Percentiles rank a stretch among this genome's conserved stretches.
These are phyloP conservation scores for Tribolium freemani DNA, from an alignment of 2,888 invertebrate species.

Conservation along the genomic window DNA sequence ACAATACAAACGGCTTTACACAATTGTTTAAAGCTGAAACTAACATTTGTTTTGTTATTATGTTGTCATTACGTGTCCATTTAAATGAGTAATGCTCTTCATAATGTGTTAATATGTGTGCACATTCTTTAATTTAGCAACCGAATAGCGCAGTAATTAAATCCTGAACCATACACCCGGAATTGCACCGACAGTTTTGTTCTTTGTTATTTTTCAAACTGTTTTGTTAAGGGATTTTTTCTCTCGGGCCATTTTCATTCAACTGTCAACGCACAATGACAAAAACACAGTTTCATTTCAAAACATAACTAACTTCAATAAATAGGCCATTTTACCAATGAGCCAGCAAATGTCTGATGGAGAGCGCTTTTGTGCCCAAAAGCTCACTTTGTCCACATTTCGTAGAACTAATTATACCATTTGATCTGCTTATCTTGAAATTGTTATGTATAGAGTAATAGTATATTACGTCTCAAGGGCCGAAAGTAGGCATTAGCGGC, in stretches of 20 bases:
- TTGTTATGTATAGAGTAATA: too few species aligned
- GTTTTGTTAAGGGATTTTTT: slow-evolving; percentile 1
- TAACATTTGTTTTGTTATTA: slow-evolving; percentile 22
- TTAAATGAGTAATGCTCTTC: slow-evolving; percentile 24
- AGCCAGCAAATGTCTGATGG: too few species aligned
- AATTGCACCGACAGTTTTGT: slow-evolving; percentile 5
- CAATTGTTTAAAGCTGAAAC: slow-evolving; percentile 27
- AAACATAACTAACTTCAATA: neutral
- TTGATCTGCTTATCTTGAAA: too few species aligned
- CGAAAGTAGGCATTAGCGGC: too few species aligned
- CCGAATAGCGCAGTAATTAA: slow-evolving; percentile 20
- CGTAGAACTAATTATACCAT: too few species aligned
- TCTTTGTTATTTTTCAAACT: slow-evolving; percentile 13
- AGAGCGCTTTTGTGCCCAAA: too few species aligned
- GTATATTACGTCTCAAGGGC: too few species aligned
- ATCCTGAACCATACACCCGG: slow-evolving; percentile 13
- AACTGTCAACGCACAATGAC: neutral
- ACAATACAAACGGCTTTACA: slow-evolving; percentile 27
- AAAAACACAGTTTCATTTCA: neutral
- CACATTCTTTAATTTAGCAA: slow-evolving; percentile 10
- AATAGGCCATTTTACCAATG: neutral
- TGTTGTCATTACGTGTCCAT: slow-evolving; percentile 21
- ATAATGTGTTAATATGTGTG: slow-evolving; percentile 16
- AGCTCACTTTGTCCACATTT: too few species aligned
- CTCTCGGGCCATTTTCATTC: neutral